Conservation (phyloP, 2,888 invertebrate genomes). For the Drosophila multiciliata region DNA sequence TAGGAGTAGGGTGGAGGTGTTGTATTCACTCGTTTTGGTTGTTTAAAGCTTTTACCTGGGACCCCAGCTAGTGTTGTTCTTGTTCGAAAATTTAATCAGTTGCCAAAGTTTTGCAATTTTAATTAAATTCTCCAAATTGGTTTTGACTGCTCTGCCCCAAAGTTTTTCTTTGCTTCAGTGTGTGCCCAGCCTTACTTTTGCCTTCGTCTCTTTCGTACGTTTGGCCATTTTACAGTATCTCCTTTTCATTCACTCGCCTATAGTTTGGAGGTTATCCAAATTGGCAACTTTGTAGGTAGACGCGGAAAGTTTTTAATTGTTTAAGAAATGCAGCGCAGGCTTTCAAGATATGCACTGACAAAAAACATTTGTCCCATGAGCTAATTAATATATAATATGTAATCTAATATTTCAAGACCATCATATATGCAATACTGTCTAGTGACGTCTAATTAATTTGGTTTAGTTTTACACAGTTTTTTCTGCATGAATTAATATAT, state of each 20-base stretch:
- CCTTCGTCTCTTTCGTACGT: slow-evolving; percentile 17
- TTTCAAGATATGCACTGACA: slow-evolving; percentile 42
- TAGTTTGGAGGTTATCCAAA: slow-evolving; percentile 76
- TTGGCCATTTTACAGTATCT: slow-evolving; percentile 52
- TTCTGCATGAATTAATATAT: background rate
- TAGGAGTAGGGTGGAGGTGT: background rate
- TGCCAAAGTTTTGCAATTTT: slow-evolving; percentile 84
- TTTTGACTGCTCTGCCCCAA: slow-evolving; percentile 81
- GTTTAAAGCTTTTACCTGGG: slow-evolving; percentile 75
- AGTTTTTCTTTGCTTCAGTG: slow-evolving; percentile 65
- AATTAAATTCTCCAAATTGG: slow-evolving; percentile 84
- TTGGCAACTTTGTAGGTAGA: slow-evolving; percentile 78
- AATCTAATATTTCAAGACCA: background rate
- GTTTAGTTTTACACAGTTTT: background rate
- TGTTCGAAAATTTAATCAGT: slow-evolving; percentile 81
- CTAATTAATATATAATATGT: too few relatives aligned
- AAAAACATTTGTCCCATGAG: background rate
- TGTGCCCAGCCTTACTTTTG: slow-evolving; percentile 12
- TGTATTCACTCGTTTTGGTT: slow-evolving; percentile 35
- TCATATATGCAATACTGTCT: background rate
- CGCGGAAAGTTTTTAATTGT: slow-evolving; percentile 74
- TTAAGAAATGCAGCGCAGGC: slow-evolving; percentile 63
- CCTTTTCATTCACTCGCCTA: slow-evolving; percentile 43
- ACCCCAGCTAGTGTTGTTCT: slow-evolving; percentile 38
- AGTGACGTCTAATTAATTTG: background rate